A percentile compares a stretch with the other conserved stretches of the same genome.
Conservation (phyloP, 2,888 invertebrate genomes). For the Idaea dimidiata region DNA sequence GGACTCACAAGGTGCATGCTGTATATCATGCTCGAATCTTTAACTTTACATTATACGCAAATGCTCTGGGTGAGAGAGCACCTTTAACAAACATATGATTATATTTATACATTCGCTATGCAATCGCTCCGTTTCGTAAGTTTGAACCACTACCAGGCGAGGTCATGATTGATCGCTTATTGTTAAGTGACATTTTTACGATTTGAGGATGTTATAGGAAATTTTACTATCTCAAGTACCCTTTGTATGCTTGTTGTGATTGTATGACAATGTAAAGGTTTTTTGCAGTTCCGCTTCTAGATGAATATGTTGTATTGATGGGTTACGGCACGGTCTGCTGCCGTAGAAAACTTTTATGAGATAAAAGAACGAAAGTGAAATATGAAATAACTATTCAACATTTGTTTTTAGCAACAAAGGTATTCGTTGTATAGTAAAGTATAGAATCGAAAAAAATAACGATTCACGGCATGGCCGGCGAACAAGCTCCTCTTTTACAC, state of each 20-base stretch:
- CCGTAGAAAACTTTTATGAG: not conserved
- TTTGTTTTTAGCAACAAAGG: conserved; percentile 3
- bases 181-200: conserved; percentile 69
- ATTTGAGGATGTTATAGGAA: conserved; percentile 61
- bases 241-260: conserved; percentile 59
- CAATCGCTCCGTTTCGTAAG: not conserved
- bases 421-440: no score
- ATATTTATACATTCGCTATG: not conserved
- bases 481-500: no score
- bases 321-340: conserved; percentile 20
- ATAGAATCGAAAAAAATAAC: no score
- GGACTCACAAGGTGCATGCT: no score
- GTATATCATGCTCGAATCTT: no score
- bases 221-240: conserved; percentile 56
- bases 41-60: no score
- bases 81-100: no score
- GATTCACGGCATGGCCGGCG: no score
- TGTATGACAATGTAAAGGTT: conserved; percentile 36
- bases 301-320: conserved; percentile 56
- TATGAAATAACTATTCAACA: not conserved
- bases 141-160: conserved; percentile 13
- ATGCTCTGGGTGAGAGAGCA: no score
- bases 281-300: conserved; percentile 72
- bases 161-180: conserved; percentile 73
- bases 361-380: not conserved